Percentiles rank a stretch among this genome's conserved stretches.
Evolutionary conservation across 2,113 vertebrate genomes (phyloP).

Genomic region (Sapajus apella): DNA sequence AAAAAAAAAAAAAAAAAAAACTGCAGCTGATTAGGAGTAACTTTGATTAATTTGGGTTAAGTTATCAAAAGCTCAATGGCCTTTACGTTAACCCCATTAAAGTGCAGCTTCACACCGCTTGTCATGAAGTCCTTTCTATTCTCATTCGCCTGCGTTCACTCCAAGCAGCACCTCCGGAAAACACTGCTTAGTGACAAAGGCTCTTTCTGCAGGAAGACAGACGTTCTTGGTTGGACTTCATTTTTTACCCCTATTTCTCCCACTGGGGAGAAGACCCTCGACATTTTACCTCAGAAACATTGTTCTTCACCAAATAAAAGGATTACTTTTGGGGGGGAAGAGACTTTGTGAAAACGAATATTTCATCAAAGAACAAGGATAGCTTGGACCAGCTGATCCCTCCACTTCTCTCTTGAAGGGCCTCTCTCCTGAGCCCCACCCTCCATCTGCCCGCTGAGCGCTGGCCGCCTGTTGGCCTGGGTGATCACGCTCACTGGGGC

Average conservation of each 20-base stretch:
- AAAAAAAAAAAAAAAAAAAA: too few species aligned
- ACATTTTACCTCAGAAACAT: neutral
- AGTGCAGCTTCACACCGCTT: fast-evolving
- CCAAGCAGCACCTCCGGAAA: fast-evolving
- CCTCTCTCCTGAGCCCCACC: too few species aligned
- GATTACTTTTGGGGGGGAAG: neutral
- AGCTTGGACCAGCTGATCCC: fast-evolving
- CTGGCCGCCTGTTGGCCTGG: fast-evolving
- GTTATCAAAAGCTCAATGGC: neutral
- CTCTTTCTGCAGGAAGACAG: fast-evolving
- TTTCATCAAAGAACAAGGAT: neutral
- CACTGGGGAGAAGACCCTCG: neutral
- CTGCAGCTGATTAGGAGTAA: neutral
- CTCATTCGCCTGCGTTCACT: neutral
- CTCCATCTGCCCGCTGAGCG: too few species aligned
- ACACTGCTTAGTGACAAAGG: fast-evolving
- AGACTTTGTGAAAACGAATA: neutral
- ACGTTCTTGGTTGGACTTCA: fast-evolving
- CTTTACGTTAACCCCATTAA: fast-evolving
- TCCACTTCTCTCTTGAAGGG: fast-evolving
- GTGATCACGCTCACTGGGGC: fast-evolving
- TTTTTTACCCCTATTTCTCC: neutral
- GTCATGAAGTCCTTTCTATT: fast-evolving
- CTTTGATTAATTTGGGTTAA: neutral
- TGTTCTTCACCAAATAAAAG: neutral